phyloP scores from a whole-genome alignment of 2,888 invertebrate genomes.

The Erannis defoliaria region DNA sequence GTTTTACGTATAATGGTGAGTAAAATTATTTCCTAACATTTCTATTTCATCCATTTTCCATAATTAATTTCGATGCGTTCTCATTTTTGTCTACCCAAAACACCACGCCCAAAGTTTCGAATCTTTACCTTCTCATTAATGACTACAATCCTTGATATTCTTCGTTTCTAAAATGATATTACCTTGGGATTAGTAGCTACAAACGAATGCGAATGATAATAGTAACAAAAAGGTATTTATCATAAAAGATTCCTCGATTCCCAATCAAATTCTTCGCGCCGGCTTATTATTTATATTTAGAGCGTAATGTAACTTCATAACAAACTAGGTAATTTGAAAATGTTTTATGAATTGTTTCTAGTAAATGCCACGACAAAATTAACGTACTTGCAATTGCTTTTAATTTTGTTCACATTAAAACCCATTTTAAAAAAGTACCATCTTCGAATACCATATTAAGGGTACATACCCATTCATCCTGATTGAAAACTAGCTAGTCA shows the following conservation, averaged over 20 bases:
- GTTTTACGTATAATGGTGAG: conserved; percentile 64
- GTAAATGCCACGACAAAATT: no score
- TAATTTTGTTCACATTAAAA: no score
- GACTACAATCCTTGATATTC: not conserved
- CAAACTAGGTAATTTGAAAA: no score
- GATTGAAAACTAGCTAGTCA: no score
- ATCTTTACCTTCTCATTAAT: not conserved
- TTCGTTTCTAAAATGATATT: not conserved
- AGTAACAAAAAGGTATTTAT: not conserved
- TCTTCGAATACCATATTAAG: no score
- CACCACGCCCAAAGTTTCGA: conserved; percentile 16
- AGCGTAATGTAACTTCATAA: no score
- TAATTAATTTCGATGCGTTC: not conserved
- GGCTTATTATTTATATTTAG: no score
- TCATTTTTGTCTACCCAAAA: conserved; percentile 4
- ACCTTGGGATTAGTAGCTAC: not conserved
- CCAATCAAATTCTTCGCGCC: not conserved
- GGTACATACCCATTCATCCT: no score
- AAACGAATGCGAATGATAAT: not conserved
- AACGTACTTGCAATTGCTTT: no score
- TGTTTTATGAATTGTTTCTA: no score
- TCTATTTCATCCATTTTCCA: not conserved
- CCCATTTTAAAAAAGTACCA: no score
- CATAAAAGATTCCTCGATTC: not conserved
- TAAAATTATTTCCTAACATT: conserved; percentile 38